Evolutionary conservation across 2,113 vertebrate species (phyloP).

Genomic region (Raphicerus campestris): DNA sequence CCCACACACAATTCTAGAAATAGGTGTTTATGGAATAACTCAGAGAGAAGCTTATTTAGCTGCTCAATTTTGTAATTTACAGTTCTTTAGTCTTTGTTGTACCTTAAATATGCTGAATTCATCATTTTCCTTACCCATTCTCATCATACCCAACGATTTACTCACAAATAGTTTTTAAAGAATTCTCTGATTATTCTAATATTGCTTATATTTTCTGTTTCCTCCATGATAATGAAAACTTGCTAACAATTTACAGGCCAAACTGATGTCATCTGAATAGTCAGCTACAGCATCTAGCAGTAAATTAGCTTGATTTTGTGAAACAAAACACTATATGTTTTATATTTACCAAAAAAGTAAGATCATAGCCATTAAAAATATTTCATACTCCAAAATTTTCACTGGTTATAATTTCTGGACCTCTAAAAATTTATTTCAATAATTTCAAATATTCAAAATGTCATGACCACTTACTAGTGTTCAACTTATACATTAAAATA

Average conservation of each 20-base stretch:
- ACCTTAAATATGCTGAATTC: neutral
- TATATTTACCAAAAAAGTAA: neutral
- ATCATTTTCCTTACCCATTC: neutral
- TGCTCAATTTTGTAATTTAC: neutral
- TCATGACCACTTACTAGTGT: neutral
- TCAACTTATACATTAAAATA: neutral
- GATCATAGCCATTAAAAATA: neutral
- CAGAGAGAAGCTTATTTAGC: neutral
- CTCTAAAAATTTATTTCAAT: neutral
- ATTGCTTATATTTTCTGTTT: neutral
- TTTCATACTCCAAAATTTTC: neutral
- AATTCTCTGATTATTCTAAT: neutral
- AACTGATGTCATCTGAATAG: neutral
- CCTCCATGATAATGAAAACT: neutral
- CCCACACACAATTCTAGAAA: neutral
- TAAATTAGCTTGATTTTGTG: conserved; percentile 10
- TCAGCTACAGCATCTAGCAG: neutral
- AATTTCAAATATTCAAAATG: conserved; percentile 3
- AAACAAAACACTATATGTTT: neutral
- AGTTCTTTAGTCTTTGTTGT: neutral
- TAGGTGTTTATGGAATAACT: neutral
- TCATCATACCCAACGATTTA: neutral
- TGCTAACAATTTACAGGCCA: neutral
- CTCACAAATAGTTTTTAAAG: neutral
- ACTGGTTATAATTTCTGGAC: neutral